Percentiles rank a stretch among this genome's conserved stretches.
Evolutionary conservation across 1,140 invertebrate species (phyloP).

Genomic region (Hypothenemus hampei): DNA sequence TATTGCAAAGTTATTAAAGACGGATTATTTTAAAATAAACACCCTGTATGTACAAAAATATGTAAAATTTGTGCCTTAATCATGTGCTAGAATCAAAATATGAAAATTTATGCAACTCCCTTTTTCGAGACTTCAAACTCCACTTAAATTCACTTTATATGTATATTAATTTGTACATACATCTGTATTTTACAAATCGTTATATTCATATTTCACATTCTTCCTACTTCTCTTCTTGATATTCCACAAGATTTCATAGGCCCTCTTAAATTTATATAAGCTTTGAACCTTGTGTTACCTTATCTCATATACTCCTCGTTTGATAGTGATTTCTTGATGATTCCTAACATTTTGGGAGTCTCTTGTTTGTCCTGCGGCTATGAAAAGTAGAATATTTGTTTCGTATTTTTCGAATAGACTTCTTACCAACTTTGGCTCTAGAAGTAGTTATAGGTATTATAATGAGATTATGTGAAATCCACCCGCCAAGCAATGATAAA

Average conservation of each 20-base stretch:
- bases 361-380: slow-evolving; percentile 88
- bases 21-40: no score
- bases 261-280: slow-evolving; percentile 93
- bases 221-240: slow-evolving; percentile 68
- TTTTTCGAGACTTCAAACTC: no score
- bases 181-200: no score
- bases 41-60: no score
- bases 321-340: slow-evolving; percentile 83
- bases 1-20: no score
- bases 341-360: slow-evolving; percentile 76
- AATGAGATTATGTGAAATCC: slow-evolving; percentile 67
- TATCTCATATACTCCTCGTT: slow-evolving; percentile 65
- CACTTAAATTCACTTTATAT: no score
- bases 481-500: slow-evolving; percentile 79
- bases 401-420: no score
- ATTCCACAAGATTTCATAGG: slow-evolving; percentile 84
- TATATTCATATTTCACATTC: slow-evolving; percentile 61
- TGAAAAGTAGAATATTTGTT: slow-evolving; percentile 75
- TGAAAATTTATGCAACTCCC: no score
- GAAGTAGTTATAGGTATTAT: slow-evolving; percentile 52
- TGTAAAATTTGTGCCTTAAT: no score
- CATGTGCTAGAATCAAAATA: no score
- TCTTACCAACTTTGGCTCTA: slow-evolving; percentile 50
- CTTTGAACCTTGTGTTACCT: slow-evolving; percentile 65
- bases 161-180: no score